A percentile compares a stretch with the other conserved stretches of the same genome.
Evolutionary conservation across 2,113 vertebrate genomes (phyloP).

Genomic region (Parotia lawesii): DNA sequence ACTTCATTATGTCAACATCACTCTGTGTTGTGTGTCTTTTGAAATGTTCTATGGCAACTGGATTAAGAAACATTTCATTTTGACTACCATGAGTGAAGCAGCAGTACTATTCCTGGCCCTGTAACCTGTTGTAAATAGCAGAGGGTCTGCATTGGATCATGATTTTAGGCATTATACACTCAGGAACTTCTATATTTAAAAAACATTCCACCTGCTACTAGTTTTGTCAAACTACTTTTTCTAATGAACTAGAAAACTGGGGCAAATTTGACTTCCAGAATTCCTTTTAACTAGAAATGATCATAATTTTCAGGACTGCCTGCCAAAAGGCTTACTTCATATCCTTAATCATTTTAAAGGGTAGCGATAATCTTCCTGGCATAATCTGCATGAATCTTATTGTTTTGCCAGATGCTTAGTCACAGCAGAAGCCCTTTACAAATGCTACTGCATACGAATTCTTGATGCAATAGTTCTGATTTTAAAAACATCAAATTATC

Average conservation of each 20-base stretch:
- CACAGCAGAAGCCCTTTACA: slow-evolving; percentile 60
- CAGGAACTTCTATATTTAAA: background rate
- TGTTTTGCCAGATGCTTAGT: slow-evolving; percentile 69
- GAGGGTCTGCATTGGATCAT: background rate
- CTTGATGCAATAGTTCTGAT: slow-evolving; percentile 45
- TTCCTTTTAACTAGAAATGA: background rate
- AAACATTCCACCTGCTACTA: background rate
- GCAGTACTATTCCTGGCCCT: background rate
- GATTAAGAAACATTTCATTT: background rate
- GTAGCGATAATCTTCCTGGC: slow-evolving; percentile 51
- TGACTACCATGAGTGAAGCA: background rate
- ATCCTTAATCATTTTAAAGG: slow-evolving; percentile 15
- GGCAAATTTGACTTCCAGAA: background rate
- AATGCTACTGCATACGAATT: slow-evolving; percentile 34
- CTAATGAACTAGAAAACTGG: background rate
- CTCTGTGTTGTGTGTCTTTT: background rate
- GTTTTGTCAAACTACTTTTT: background rate
- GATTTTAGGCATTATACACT: background rate
- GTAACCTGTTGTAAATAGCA: background rate
- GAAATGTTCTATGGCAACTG: background rate
- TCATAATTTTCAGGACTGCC: background rate
- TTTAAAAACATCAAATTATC: slow-evolving; percentile 72
- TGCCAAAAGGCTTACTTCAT: slow-evolving; percentile 49
- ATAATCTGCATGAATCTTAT: slow-evolving; percentile 40
- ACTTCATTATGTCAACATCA: background rate